Evolutionary conservation across 2,888 invertebrate genomes (phyloP), one percentile per base, ranked within the genome.

Genomic region (Orthosia incerta): DNA sequence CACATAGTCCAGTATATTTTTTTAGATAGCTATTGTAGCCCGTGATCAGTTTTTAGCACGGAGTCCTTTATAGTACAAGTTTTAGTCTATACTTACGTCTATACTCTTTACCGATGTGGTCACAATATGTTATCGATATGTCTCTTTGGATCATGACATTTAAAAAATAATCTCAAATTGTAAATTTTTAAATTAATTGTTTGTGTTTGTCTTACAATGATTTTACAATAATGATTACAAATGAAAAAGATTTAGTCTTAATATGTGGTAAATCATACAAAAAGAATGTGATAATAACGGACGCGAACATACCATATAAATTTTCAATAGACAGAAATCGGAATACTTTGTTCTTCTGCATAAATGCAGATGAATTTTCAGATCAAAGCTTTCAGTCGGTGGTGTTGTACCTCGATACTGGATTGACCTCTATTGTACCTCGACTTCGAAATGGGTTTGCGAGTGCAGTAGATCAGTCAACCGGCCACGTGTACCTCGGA

Each of bases 371-470:
- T 68, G 91, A 94, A 70, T 93, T 91, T 85, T 92, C 92, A 0
- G 90, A 93, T 66, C 93, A 94, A 89, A 94, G 93, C 82, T 94
- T 94, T 77, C 92, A 93, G 76, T 91, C 89, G 12, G 94, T 91
- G 23, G 79, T 90, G 48, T 84, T 94, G n/a, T 89, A 93, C 77
- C 87, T 94, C 23, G 84, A 90, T 60, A 89, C 88, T 59, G 89
- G 88, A 23, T 68, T 78, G 31, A 77, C 90, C 20, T 82, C 86
- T 45, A 81, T 94, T 60, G 87, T 94, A 69, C 91, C 92, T 51
- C 89, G 91, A 74, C 91, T 94, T 69, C 90, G 91, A 23, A 93
- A 94, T 76, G 94, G 94, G 12, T 94, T 92, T 56, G 93, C 94
- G 15, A 93, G 92, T 80, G 92, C 94, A 13, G 89, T 93, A n/a